Base-by-base conservation (phyloP, 2,113 vertebrate species). In the Dermatemys mawii region DNA sequence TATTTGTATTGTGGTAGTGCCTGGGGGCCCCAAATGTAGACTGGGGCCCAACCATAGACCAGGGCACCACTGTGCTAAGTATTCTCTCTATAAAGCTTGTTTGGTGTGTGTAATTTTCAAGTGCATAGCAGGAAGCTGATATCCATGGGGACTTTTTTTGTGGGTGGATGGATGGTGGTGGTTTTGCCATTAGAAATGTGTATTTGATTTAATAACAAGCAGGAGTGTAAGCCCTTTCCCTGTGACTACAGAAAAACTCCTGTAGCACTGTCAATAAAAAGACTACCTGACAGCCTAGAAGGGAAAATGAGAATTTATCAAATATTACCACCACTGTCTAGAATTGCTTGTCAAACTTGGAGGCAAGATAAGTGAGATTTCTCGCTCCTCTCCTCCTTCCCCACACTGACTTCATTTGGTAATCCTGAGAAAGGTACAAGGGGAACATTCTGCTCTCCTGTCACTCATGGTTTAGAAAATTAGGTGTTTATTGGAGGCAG, bases 261-360 rank as follows among this genome's bases (percentile, higher is more conserved):
- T 88, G 90, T 92, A 83, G 91, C 0, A 2, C 97, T 98, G 98
- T 98, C 98, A 98, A 98, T 98, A 98, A 97, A 95, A 98, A 97
- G 98, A 98, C 98, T 96, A 97, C 96, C 91, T 98, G 97, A 98
- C 94, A 95, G 97, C 93, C 90, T 95, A 2, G 22, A 93, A 96
- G 94, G 92, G 96, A 94, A 98, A 98, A 97, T 95, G 95, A 94
- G 95, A 97, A 97, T 92, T 84, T 96, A 96, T 97, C 93, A 96
- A 95, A 86, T 92, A 80, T 94, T 96, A n/a, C 80, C 24, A 94
- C 96, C 92, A 92, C 91, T 93, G 91, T 89, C 95, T 92, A 93
- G 97, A 97, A 97, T 96, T 90, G 96, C 97, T 97, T 93, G 84
- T 98, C 98, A 98, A 95, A 95, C 95, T 88, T 17, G 12, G 95